Percentiles rank a stretch among this genome's conserved stretches.
Conservation (phyloP, 2,888 invertebrate species). For the Dichetophora obliterata region DNA sequence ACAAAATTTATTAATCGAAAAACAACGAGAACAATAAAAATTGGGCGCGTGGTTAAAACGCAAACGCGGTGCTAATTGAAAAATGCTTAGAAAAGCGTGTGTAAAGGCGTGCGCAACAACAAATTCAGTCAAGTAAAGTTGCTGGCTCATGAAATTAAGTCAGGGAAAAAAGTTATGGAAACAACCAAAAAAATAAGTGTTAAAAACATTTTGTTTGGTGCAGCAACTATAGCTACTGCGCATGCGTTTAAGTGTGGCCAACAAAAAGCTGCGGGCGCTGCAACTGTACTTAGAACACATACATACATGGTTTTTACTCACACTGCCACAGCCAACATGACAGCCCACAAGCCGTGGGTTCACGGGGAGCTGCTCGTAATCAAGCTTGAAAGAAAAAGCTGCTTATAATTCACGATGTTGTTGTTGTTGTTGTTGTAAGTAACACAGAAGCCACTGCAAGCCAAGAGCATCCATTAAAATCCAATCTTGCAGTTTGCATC, state of each 20-base stretch:
- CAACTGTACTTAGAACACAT: slow-evolving; percentile 1
- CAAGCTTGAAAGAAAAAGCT: background rate
- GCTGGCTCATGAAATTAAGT: slow-evolving; percentile 4
- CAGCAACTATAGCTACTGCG: background rate
- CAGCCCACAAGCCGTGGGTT: background rate
- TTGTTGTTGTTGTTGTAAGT: slow-evolving; percentile 19
- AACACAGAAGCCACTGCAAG: slow-evolving; percentile 35
- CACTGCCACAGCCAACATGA: background rate
- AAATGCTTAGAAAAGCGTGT: background rate
- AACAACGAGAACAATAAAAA: background rate
- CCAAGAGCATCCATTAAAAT: slow-evolving; percentile 34
- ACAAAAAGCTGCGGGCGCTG: slow-evolving; percentile 22
- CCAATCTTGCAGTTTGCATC: slow-evolving; percentile 33
- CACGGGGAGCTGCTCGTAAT: background rate
- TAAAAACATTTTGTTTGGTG: slow-evolving; percentile 18
- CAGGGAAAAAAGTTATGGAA: background rate
- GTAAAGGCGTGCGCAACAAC: slow-evolving; percentile 10
- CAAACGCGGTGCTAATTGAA: slow-evolving; percentile 14
- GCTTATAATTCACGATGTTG: background rate
- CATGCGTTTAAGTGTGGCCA: background rate
- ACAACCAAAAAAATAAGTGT: slow-evolving; percentile 7
- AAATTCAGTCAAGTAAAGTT: background rate
- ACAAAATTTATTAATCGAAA: background rate
- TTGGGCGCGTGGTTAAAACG: slow-evolving; percentile 25
- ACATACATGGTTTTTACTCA: background rate